Conservation (phyloP, 2,113 vertebrate species). For the Falco punctatus region DNA sequence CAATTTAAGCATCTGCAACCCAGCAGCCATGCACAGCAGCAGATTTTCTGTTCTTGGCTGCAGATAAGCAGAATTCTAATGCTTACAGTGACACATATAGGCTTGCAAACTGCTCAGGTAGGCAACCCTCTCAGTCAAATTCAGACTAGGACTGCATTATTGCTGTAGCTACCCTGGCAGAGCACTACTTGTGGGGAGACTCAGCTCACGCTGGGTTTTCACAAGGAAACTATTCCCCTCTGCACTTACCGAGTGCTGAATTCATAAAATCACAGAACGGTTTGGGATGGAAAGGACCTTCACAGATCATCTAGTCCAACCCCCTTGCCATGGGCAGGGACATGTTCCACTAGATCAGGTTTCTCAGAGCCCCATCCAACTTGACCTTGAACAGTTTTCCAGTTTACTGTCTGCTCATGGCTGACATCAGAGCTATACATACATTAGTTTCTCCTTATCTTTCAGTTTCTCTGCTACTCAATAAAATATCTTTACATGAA, state of each 20-base stretch:
- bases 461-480: neutral
- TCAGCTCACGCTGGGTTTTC: neutral
- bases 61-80: neutral
- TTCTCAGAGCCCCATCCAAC: neutral
- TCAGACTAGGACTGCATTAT: neutral
- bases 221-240: neutral
- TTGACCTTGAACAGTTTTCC: neutral
- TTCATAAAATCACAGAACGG: neutral
- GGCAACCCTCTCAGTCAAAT: neutral
- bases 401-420: neutral
- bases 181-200: neutral
- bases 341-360: neutral
- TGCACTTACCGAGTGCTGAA: neutral
- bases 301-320: neutral
- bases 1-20: neutral
- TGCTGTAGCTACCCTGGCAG: neutral
- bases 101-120: neutral
- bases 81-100: neutral
- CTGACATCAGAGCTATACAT: neutral
- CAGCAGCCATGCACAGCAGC: neutral
- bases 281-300: neutral
- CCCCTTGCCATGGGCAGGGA: neutral
- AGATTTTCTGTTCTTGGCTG: neutral
- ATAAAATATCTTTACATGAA: neutral
- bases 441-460: neutral